phyloP scores from a whole-genome alignment of 1,140 invertebrate species.

The Vollenhovia emeryi region DNA sequence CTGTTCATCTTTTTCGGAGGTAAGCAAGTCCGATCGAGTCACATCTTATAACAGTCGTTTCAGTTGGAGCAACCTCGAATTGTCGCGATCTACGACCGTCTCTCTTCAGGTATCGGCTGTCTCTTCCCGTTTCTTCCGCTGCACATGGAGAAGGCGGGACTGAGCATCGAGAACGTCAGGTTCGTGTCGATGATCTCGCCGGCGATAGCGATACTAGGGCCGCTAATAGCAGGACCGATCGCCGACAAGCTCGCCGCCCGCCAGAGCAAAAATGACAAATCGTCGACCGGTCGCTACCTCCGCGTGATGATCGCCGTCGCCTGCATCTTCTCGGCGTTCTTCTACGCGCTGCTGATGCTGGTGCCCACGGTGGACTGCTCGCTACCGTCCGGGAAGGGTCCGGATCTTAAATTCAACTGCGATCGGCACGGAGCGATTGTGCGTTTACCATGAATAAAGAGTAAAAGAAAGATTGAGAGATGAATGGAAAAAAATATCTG shows the following conservation, averaged over 20 bases:
- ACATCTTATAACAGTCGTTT: background rate
- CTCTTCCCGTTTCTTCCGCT: constrained; percentile 91
- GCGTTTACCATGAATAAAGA: background rate
- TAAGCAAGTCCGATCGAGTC: constrained; percentile 68
- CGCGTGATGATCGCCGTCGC: constrained; percentile 89
- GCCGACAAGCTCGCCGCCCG: constrained; percentile 87
- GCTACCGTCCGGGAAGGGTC: constrained; percentile 85
- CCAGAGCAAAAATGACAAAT: constrained; percentile 80
- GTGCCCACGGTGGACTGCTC: constrained; percentile 88
- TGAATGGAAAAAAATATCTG: background rate
- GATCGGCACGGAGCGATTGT: constrained; percentile 79
- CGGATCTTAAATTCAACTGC: constrained; percentile 89
- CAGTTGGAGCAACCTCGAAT: background rate
- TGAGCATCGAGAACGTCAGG: constrained; percentile 89
- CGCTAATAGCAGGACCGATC: constrained; percentile 88
- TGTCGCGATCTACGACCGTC: background rate
- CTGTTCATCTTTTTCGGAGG: constrained; percentile 86
- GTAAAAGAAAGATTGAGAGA: background rate
- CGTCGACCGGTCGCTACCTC: constrained; percentile 85
- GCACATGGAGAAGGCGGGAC: constrained; percentile 90
- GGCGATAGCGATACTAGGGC: constrained; percentile 89
- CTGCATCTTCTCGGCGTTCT: constrained; percentile 88
- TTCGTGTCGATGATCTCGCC: constrained; percentile 91
- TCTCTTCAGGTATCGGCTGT: constrained; percentile 89
- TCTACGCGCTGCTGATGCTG: constrained; percentile 88